Base-by-base conservation (phyloP, 2,888 invertebrate genomes). In the Andrena hattorfiana region DNA sequence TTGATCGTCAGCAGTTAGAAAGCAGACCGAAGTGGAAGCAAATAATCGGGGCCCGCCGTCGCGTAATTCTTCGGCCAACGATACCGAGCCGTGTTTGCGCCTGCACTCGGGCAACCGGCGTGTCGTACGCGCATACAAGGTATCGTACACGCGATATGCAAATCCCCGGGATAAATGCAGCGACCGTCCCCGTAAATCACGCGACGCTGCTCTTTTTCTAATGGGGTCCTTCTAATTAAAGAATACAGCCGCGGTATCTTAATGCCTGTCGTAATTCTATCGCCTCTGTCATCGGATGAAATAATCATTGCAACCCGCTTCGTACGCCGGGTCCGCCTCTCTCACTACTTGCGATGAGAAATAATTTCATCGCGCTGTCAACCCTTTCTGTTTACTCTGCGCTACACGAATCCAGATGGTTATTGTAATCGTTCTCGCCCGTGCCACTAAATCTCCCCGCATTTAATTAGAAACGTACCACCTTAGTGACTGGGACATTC, bases 71-170 rank as follows among this genome's bases (percentile, higher is more conserved):
- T 77, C 23, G 10, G 8, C 35, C 56, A n/a, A 51, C 68, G 13
- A 23, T 28, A 62, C 0, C 13, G 35, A 26, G 8, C 30, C 10
- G 35, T 13, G 66, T 66, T 71, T 74, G 82, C 86, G 75, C 81
- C 86, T 83, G 60, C 32, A 71, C 28, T 73, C 54, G 63, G 68
- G 75, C 77, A 69, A 77, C 79, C 68, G 49, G n/a, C 69, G 51
- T 7, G 54, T n/a, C 72, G 23, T 28, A 5, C 73, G 66, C 13
- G 78, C 42, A 59, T 68, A 67, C 56, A 66, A 30, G 63, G 60
- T 59, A 26, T 5, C 30, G 59, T 68, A 83, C 92, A 92, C 89
- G 92, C 92, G 88, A 92, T 92, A 92, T 92, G 91, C 90, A 91
- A 92, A 92, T 92, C 83, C 13, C 83, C 63, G 68, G 75, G 89